Conservation (phyloP, 2,113 vertebrate species). For the Aythya baeri region DNA sequence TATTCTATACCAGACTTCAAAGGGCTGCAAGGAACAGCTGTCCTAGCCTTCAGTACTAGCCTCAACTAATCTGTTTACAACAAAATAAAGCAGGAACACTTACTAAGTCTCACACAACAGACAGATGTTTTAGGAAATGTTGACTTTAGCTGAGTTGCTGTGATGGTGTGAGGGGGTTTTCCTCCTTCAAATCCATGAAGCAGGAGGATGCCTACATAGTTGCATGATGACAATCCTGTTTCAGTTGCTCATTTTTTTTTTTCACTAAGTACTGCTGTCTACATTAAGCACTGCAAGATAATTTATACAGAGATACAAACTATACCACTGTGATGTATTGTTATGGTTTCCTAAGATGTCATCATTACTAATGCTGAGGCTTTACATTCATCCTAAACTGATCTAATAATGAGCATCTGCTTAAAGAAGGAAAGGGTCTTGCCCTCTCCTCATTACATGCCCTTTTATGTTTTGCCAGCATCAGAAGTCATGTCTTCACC, state of each 20-base stretch:
- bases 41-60: background rate
- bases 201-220: accelerated
- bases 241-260: background rate
- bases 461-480: background rate
- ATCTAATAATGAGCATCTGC: background rate
- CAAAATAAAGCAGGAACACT: background rate
- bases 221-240: accelerated
- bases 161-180: background rate
- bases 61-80: background rate
- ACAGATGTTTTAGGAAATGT: background rate
- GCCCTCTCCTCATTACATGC: background rate
- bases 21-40: background rate
- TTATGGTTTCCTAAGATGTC: background rate
- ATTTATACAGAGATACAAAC: background rate
- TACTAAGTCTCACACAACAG: background rate
- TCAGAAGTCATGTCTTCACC: background rate
- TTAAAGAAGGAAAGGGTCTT: background rate
- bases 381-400: background rate
- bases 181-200: accelerated
- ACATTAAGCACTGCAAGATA: background rate
- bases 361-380: accelerated
- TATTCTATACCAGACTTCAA: background rate
- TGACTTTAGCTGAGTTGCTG: background rate
- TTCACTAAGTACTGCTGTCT: background rate
- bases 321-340: background rate